Evolutionary conservation across 1,140 invertebrate species (phyloP).

Genomic region (Penaeus chinensis): DNA sequence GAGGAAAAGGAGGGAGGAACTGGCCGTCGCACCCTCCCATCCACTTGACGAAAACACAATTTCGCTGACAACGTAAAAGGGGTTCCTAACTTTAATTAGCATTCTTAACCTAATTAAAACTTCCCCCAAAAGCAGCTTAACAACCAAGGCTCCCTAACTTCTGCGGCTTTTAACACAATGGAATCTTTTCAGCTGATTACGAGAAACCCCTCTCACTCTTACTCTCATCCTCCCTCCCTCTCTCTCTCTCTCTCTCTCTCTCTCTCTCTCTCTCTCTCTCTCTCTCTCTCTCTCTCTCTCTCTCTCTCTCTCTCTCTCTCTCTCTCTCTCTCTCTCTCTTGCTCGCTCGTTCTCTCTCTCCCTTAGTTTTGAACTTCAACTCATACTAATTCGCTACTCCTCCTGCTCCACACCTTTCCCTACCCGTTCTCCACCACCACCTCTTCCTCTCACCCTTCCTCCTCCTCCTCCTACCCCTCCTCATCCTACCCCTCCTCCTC

Average conservation of each 20-base stretch:
- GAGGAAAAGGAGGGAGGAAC: too few species aligned
- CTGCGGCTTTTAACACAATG: too few species aligned
- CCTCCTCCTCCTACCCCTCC: neutral
- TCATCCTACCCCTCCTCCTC: neutral
- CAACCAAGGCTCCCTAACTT: too few species aligned
- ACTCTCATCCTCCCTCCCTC: neutral
- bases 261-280: conserved; percentile 12
- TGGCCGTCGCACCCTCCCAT: too few species aligned
- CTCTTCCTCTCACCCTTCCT: neutral
- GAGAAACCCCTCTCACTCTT: neutral
- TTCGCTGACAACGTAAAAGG: too few species aligned
- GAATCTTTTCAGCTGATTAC: too few species aligned
- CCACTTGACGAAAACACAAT: too few species aligned
- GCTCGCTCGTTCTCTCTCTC: neutral
- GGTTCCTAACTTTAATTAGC: too few species aligned
- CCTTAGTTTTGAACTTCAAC: neutral
- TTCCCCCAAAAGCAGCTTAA: too few species aligned
- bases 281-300: conserved; percentile 7
- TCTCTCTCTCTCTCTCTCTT: neutral
- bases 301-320: conserved; percentile 4
- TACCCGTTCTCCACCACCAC: neutral
- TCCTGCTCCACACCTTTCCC: neutral
- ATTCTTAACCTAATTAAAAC: too few species aligned
- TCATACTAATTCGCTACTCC: neutral
- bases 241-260: neutral